Conservation (phyloP, 53 echinoderm and acorn worm species). For the Paelopatides confundens region DNA sequence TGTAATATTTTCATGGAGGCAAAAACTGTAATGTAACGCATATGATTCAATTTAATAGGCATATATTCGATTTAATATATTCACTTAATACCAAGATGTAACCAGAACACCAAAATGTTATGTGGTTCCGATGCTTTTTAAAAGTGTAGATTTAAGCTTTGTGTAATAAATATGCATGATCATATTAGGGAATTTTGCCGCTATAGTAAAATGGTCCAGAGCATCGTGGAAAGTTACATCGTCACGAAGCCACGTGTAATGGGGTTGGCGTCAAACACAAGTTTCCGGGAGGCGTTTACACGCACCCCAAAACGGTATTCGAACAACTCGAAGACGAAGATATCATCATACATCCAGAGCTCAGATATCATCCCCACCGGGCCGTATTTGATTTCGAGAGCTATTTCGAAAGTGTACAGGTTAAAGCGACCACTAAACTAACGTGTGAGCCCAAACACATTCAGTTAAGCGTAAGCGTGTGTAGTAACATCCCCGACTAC, state of each 20-base stretch:
- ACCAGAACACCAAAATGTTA: too few species aligned
- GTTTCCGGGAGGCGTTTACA: constrained; percentile 48
- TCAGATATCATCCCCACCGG: constrained; percentile 16
- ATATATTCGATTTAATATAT: too few species aligned
- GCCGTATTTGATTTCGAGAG: constrained; percentile 52
- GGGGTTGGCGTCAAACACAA: constrained; percentile 32
- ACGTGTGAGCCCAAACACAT: constrained; percentile 4
- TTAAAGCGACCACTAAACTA: neutral
- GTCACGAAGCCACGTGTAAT: constrained; percentile 59
- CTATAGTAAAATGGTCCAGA: too few species aligned
- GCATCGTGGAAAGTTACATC: neutral
- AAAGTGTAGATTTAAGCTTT: too few species aligned
- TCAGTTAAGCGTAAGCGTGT: constrained; percentile 36
- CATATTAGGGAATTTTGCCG: too few species aligned
- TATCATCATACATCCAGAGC: constrained; percentile 9
- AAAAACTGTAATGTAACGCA: too few species aligned
- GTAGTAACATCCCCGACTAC: constrained; percentile 48
- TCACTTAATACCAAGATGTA: too few species aligned
- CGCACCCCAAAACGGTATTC: constrained; percentile 26
- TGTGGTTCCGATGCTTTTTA: too few species aligned
- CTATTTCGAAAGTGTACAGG: constrained; percentile 17
- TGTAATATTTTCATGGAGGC: too few species aligned
- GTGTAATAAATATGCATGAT: too few species aligned
- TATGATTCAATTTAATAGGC: too few species aligned
- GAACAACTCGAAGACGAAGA: constrained; percentile 64